Base-by-base conservation (phyloP, 2,888 invertebrate species). In the Andrena dorsata region DNA sequence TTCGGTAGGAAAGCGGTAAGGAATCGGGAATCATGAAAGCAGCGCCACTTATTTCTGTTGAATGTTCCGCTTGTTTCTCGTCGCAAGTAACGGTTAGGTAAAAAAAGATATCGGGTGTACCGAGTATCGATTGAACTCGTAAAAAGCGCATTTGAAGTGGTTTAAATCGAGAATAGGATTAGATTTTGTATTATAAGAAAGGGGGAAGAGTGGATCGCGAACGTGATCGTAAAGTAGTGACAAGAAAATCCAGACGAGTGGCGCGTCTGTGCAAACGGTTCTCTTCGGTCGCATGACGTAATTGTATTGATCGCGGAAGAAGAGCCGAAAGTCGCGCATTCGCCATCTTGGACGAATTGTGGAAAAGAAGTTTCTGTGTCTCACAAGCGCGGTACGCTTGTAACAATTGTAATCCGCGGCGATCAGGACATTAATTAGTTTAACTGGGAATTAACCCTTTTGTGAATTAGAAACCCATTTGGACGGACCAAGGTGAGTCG, bases 401-500 rank as follows among this genome's bases (percentile, higher is more conserved):
- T 87, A 84, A 86, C 86, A 86, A 91, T 87, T 90, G 86, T 90
- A 92, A 93, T 94, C 93, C 92, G 91, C 89, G 92, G 89, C 91
- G 91, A 94, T 94, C 94, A 92, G 92, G 90, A 92, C 91, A 84
- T 90, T 90, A 90, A 88, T 87, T 92, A 92, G 90, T 93, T 93
- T 93, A 90, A 92, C 90, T 92, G 93, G 94, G 94, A 94, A 92
- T 93, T 92, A 91, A 94, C 93, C 94, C 93, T 95, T 95, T 95
- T 95, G 95, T 95, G 95, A 95, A 95, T 95, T 95, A 94, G 95
- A 94, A 95, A 96, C 95, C 95, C 95, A 96, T 95, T 96, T 95
- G 96, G 96, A 96, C 96, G 96, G 96, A 97, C 97, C 96, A 96
- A 96, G 96, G 97, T 97, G 95, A 94, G 95, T 91, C 89, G 91